Evolutionary conservation across 2,888 invertebrate species (phyloP).

Genomic region (Myathropa florea): DNA sequence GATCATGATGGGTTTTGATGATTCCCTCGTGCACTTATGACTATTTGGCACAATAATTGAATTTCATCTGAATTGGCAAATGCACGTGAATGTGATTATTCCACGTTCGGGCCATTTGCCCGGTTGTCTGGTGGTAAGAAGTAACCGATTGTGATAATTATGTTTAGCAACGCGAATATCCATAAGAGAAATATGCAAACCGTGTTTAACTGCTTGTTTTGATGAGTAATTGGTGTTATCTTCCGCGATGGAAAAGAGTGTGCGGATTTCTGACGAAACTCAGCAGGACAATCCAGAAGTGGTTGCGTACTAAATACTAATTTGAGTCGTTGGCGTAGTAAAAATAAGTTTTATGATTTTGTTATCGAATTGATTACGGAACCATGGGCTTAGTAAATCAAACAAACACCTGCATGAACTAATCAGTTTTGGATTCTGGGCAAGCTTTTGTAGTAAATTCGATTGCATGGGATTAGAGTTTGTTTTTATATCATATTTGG

Average conservation of each 20-base stretch:
- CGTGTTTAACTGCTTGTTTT: slow-evolving; percentile 23
- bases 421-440: not conserved
- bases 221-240: slow-evolving; percentile 28
- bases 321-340: not conserved
- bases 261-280: not conserved
- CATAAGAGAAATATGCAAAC: not conserved
- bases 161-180: slow-evolving; percentile 7
- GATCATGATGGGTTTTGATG: not conserved
- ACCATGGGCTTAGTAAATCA: not conserved
- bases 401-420: slow-evolving; percentile 3
- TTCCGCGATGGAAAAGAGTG: not conserved
- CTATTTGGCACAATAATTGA: slow-evolving; percentile 18
- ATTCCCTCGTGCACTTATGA: slow-evolving; percentile 24
- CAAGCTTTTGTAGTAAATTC: not conserved
- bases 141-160: not conserved
- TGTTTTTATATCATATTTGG: not conserved
- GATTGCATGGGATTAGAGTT: no score
- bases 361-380: slow-evolving; percentile 8
- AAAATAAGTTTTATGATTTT: not conserved
- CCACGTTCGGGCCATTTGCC: slow-evolving; percentile 30
- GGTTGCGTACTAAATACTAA: not conserved
- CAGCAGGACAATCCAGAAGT: not conserved
- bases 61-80: slow-evolving; percentile 31
- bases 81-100: slow-evolving; percentile 25
- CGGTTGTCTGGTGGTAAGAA: not conserved